These are phyloP conservation scores for Machimus rusticus DNA, from an alignment of 2,888 invertebrate genomes.

Conservation along the genomic window DNA sequence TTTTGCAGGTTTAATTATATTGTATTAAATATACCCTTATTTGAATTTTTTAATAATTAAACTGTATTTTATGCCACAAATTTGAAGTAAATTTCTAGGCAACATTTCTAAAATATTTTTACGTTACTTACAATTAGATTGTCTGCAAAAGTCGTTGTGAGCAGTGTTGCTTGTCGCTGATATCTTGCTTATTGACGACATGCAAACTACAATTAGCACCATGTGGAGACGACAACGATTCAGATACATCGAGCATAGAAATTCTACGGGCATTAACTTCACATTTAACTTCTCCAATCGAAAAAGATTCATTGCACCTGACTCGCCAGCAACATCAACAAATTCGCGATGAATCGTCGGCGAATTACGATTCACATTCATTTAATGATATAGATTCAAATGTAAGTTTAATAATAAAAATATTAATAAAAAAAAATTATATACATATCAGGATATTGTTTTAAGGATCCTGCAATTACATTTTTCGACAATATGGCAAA, in stretches of 20 bases:
- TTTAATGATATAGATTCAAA: conserved; percentile 39
- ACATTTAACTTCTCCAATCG: conserved; percentile 51
- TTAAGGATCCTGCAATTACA: conserved; percentile 45
- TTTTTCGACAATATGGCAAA: conserved; percentile 50
- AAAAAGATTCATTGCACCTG: conserved; percentile 16
- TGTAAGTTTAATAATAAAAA: neutral
- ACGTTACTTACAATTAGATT: conserved; percentile 28
- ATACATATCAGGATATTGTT: neutral
- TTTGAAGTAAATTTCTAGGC: neutral
- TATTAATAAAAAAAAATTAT: neutral
- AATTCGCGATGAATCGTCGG: neutral
- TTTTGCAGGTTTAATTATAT: conserved; percentile 72
- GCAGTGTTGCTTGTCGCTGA: conserved; percentile 73
- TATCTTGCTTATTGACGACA: conserved; percentile 49
- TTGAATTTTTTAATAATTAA: no score
- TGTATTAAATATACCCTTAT: no score
- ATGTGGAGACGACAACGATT: conserved; percentile 55
- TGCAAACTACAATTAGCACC: conserved; percentile 49
- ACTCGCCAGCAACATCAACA: neutral
- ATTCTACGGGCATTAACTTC: conserved; percentile 58
- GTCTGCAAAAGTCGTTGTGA: conserved; percentile 74
- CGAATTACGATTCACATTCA: neutral
- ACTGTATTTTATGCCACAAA: no score
- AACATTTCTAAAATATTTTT: neutral
- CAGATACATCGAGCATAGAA: conserved; percentile 60